Conservation (phyloP, 2,888 invertebrate species). For the Rosalia funebris region DNA sequence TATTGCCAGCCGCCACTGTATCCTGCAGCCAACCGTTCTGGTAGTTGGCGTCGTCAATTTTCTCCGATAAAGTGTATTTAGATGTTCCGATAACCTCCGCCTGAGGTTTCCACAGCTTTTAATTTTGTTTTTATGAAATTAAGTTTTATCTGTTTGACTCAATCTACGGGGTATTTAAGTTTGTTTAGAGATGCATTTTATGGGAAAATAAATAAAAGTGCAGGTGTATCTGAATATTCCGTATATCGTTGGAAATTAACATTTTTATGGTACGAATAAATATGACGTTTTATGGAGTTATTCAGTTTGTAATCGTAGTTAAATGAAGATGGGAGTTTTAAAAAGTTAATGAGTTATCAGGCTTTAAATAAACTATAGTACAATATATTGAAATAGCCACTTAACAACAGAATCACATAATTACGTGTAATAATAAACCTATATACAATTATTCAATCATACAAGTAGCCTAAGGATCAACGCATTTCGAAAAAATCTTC, state of each 20-base stretch:
- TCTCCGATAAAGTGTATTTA: constrained; percentile 2
- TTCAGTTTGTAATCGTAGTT: neutral
- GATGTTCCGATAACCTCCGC: neutral
- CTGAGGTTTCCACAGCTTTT: neutral
- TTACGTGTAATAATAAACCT: too few relatives aligned
- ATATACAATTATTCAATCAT: too few relatives aligned
- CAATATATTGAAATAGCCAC: too few relatives aligned
- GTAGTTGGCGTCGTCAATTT: neutral
- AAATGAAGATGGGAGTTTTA: too few relatives aligned
- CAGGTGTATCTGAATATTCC: neutral
- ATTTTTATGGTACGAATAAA: neutral
- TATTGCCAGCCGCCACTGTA: too few relatives aligned
- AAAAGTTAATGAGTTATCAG: too few relatives aligned
- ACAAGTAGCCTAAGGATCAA: too few relatives aligned
- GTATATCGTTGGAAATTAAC: neutral
- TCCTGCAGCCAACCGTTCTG: neutral
- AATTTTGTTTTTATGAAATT: constrained; percentile 3
- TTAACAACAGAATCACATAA: too few relatives aligned
- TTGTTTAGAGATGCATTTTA: neutral
- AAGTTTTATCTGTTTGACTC: constrained; percentile 2
- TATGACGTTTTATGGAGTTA: neutral
- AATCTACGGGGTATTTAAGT: neutral
- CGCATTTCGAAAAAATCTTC: too few relatives aligned
- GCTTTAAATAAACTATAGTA: too few relatives aligned
- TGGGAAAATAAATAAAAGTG: neutral